phyloP scores from a whole-genome alignment of 2,113 vertebrate species.

The Triplophysa rosa region DNA sequence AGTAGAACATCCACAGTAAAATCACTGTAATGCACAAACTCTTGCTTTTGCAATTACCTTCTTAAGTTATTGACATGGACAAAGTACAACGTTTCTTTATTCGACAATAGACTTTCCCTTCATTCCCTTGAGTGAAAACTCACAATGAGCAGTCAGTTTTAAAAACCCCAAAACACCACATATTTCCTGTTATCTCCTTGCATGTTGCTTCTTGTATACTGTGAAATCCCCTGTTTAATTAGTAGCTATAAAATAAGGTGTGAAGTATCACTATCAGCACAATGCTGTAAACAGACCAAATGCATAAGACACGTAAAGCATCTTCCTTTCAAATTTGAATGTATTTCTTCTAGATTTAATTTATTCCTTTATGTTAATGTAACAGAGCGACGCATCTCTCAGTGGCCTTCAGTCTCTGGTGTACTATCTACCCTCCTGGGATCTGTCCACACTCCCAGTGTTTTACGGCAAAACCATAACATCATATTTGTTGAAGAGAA shows the following conservation, averaged over 20 bases:
- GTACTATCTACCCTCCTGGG: constrained; percentile 11
- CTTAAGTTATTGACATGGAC: constrained; percentile 60
- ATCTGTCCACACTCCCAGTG: background rate
- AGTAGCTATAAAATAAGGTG: constrained; percentile 58
- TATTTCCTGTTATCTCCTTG: constrained; percentile 53
- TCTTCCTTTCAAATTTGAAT: background rate
- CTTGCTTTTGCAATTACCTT: constrained; percentile 58
- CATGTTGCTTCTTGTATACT: constrained; percentile 65
- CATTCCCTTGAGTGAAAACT: constrained; percentile 32
- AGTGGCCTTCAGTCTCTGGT: background rate
- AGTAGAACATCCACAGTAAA: too few species aligned
- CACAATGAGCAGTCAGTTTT: background rate
- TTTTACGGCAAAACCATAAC: constrained; percentile 29
- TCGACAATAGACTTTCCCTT: constrained; percentile 66
- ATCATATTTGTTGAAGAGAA: background rate
- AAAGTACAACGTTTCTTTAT: constrained; percentile 62
- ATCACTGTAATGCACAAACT: too few species aligned
- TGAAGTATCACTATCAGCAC: constrained; percentile 11
- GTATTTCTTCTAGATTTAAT: background rate
- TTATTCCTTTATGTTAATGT: background rate
- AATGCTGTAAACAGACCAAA: constrained; percentile 12
- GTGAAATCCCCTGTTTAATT: constrained; percentile 67
- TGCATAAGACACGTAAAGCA: background rate
- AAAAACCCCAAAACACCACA: constrained; percentile 1
- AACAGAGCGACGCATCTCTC: background rate